Evolutionary conservation across 2,797 vertebrate genomes (phyloP).

Genomic region (Myotis vivesi): DNA sequence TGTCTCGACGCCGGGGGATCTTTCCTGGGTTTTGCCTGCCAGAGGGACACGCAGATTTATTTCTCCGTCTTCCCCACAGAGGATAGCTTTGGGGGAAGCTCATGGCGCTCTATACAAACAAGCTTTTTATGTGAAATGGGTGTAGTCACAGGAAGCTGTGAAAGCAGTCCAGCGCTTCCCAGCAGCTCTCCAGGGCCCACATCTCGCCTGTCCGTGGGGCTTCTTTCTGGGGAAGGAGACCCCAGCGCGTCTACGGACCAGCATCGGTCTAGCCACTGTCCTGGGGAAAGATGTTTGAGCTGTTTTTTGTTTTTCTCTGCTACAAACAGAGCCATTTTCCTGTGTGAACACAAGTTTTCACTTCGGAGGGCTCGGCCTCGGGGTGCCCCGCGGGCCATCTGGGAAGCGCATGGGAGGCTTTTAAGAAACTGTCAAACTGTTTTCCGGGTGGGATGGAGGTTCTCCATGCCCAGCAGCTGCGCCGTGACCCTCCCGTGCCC

Average conservation of each 20-base stretch:
- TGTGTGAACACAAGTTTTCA: too few species aligned
- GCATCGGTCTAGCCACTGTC: accelerated
- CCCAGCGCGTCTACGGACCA: accelerated
- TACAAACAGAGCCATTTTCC: not conserved
- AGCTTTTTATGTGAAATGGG: not conserved
- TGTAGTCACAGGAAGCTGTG: not conserved
- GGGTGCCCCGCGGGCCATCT: too few species aligned
- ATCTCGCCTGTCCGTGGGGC: not conserved
- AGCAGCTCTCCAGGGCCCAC: accelerated
- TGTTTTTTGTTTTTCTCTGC: not conserved
- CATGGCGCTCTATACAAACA: too few species aligned
- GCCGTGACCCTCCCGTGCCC: not conserved
- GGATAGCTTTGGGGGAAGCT: not conserved
- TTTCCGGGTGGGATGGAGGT: accelerated
- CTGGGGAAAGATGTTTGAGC: not conserved
- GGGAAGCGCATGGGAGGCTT: not conserved
- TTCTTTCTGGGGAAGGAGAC: not conserved
- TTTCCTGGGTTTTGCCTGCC: not conserved
- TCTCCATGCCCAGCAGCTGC: not conserved
- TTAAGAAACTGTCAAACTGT: not conserved
- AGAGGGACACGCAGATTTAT: not conserved
- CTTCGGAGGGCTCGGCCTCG: not conserved
- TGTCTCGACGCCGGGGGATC: too few species aligned
- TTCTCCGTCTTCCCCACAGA: too few species aligned
- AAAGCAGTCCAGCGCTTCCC: not conserved